These are phyloP conservation scores for Eueremaeus valkanovi DNA, from an alignment of 2,888 invertebrate genomes.

Conservation along the genomic window DNA sequence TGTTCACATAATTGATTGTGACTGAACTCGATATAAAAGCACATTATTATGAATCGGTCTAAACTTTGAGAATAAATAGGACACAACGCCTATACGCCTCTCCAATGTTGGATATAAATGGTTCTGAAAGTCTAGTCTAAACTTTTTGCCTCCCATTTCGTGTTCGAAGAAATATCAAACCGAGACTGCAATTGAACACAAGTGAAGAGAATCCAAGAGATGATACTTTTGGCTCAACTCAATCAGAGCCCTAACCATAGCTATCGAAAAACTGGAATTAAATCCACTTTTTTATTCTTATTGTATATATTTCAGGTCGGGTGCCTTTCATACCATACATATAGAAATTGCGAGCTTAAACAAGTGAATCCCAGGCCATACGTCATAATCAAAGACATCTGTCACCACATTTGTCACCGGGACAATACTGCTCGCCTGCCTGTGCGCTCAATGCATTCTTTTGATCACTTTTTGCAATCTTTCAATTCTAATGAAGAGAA, in stretches of 20 bases:
- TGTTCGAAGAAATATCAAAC: constrained; percentile 25
- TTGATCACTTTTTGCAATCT: neutral
- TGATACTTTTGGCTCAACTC: constrained; percentile 24
- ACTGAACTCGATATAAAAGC: neutral
- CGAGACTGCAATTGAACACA: constrained; percentile 20
- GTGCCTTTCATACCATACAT: too few species aligned
- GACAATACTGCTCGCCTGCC: constrained; percentile 10
- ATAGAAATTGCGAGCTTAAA: constrained; percentile 16
- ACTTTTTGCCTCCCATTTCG: constrained; percentile 32
- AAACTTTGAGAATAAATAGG: constrained; percentile 19
- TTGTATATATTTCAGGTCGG: constrained; percentile 3
- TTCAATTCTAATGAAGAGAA: constrained; percentile 19
- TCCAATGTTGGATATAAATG: constrained; percentile 28
- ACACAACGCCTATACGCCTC: constrained; percentile 25
- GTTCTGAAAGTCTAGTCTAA: constrained; percentile 28
- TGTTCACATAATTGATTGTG: constrained; percentile 23
- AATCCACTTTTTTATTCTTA: neutral
- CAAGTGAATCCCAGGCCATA: constrained; percentile 23
- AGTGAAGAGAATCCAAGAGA: constrained; percentile 1
- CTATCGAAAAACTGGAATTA: neutral
- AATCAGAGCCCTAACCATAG: neutral
- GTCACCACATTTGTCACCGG: constrained; percentile 27
- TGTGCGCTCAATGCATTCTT: neutral
- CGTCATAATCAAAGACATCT: constrained; percentile 27
- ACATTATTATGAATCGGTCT: constrained; percentile 14